Evolutionary conservation across 2,888 invertebrate genomes (phyloP).

Genomic region (Agrochola lychnidis): DNA sequence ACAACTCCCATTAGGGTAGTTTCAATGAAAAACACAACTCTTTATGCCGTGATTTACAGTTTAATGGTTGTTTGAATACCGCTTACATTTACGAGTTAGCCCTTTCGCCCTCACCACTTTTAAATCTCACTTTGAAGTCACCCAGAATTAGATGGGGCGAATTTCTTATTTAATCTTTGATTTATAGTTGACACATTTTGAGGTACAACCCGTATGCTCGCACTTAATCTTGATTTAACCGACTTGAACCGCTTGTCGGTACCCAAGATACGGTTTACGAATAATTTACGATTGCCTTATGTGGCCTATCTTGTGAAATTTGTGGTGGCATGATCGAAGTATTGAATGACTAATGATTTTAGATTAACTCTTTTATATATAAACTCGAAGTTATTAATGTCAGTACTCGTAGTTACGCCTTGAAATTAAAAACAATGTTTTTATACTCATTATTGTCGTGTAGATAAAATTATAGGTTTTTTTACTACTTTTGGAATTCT

Average conservation of each 20-base stretch:
- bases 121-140: constrained; percentile 85
- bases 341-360: constrained; percentile 16
- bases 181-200: constrained; percentile 86
- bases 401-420: constrained; percentile 8
- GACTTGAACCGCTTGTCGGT: constrained; percentile 81
- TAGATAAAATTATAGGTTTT: background rate
- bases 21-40: constrained; percentile 68
- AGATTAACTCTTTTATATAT: constrained; percentile 1
- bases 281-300: constrained; percentile 82
- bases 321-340: constrained; percentile 23
- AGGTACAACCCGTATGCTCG: constrained; percentile 83
- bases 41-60: constrained; percentile 69
- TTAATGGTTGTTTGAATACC: constrained; percentile 70
- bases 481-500: background rate
- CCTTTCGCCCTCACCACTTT: constrained; percentile 73
- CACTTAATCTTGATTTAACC: constrained; percentile 88
- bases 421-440: constrained; percentile 8
- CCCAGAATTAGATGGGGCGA: constrained; percentile 82
- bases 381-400: background rate
- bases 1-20: constrained; percentile 70
- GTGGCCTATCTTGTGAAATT: constrained; percentile 66
- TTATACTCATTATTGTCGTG: constrained; percentile 21
- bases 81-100: constrained; percentile 73
- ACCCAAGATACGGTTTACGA: constrained; percentile 77
- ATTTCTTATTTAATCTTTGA: constrained; percentile 86